phyloP scores from a whole-genome alignment of 53 echinoderm and acorn worm genomes.

The Echinarachnius parma region DNA sequence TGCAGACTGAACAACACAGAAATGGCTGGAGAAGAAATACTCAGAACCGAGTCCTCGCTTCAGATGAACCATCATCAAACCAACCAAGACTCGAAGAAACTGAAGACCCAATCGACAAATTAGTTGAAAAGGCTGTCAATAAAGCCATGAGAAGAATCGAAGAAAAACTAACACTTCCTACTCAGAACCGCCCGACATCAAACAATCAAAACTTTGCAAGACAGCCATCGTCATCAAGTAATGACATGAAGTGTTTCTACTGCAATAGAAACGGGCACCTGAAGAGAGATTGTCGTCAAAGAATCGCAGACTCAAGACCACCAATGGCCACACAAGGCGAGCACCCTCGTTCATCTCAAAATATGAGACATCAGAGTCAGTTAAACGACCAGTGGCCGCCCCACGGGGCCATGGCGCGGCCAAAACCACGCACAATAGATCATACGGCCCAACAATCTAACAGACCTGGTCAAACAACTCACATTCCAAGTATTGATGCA shows the following conservation, averaged over 20 bases:
- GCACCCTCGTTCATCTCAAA: not conserved
- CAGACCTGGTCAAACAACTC: not conserved
- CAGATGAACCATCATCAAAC: too few relatives aligned
- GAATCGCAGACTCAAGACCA: not conserved
- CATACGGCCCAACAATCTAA: conserved; percentile 1
- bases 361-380: not conserved
- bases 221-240: not conserved
- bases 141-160: not conserved
- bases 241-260: conserved; percentile 7
- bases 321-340: not conserved
- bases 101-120: not conserved
- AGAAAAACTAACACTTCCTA: too few relatives aligned
- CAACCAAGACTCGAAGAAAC: not conserved
- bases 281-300: not conserved
- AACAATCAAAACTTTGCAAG: not conserved
- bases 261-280: conserved; percentile 16
- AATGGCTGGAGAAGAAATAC: not conserved
- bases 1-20: not conserved
- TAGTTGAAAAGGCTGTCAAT: not conserved
- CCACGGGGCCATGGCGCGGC: conserved; percentile 31
- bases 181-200: not conserved
- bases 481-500: not conserved
- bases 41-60: not conserved
- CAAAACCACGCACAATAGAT: not conserved
- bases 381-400: conserved; percentile 3